Conservation (phyloP, 2,797 vertebrate genomes). For the Aulostomus chinensis region DNA sequence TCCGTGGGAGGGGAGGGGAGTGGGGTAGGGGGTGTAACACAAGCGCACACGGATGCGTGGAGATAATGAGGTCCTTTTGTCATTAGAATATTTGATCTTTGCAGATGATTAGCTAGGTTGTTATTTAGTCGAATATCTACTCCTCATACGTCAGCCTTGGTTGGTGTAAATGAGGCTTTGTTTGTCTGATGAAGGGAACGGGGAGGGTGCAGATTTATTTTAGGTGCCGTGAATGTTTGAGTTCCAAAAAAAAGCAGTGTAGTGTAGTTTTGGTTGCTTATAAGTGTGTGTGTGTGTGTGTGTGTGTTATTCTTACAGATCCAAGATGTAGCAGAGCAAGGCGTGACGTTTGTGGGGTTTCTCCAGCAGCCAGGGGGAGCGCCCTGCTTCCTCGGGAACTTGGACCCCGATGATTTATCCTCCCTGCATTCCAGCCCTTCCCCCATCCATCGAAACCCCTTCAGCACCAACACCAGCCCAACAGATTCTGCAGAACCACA, state of each 20-base stretch:
- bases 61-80: slow-evolving; percentile 80
- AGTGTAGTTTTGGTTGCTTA: no score
- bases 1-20: slow-evolving; percentile 44
- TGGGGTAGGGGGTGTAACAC: slow-evolving; percentile 3
- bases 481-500: slow-evolving; percentile 42
- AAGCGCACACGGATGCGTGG: slow-evolving; percentile 19
- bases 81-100: slow-evolving; percentile 82
- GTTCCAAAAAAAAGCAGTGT: no score
- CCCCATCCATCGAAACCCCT: slow-evolving; percentile 69
- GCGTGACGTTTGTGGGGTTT: slow-evolving; percentile 90
- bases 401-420: slow-evolving; percentile 74
- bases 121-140: slow-evolving; percentile 59
- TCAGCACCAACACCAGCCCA: slow-evolving; percentile 62
- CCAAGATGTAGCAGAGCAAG: slow-evolving; percentile 91
- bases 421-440: slow-evolving; percentile 82
- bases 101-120: slow-evolving; percentile 71
- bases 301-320: slow-evolving; percentile 85
- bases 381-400: slow-evolving; percentile 63
- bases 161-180: slow-evolving; percentile 70
- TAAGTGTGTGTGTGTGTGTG: no score
- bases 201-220: slow-evolving; percentile 39
- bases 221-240: slow-evolving; percentile 5
- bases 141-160: slow-evolving; percentile 54
- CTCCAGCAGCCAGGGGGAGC: slow-evolving; percentile 85
- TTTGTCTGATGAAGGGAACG: slow-evolving; percentile 34